phyloP scores from a whole-genome alignment of 2,797 vertebrate species.

The Sebastes steindachneri region DNA sequence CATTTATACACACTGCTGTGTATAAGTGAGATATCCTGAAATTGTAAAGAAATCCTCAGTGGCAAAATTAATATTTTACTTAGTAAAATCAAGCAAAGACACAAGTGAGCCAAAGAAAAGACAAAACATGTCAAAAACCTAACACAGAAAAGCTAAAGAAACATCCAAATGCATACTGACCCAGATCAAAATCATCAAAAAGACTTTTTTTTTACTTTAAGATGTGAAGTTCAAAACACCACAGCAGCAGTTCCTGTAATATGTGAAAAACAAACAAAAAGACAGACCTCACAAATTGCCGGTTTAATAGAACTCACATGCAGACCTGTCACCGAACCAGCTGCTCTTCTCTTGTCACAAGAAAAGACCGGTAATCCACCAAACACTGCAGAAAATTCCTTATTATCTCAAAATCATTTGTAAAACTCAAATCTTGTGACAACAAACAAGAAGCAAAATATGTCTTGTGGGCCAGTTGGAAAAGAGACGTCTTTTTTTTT shows the following conservation, averaged over 20 bases:
- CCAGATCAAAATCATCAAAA: not conserved
- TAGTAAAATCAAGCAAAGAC: not conserved
- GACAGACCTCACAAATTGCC: not conserved
- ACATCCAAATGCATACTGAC: not conserved
- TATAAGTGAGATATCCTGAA: not conserved
- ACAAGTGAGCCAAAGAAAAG: not conserved
- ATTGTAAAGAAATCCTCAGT: not conserved
- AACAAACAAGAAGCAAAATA: not conserved
- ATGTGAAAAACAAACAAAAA: not conserved
- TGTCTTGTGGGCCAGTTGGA: not conserved
- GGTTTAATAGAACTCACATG: conserved; percentile 25
- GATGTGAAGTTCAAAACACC: not conserved
- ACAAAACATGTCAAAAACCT: not conserved
- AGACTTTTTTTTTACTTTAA: not conserved
- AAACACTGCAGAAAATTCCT: not conserved
- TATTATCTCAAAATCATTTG: not conserved
- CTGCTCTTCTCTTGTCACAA: not conserved
- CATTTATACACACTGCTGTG: not conserved
- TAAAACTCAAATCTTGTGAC: conserved; percentile 29
- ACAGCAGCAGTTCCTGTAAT: not conserved
- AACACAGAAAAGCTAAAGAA: not conserved
- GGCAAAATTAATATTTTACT: not conserved
- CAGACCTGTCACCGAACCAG: not conserved
- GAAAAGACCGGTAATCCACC: not conserved
- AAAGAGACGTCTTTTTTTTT: not conserved